These are phyloP conservation scores for Lepus oiostolus DNA, from an alignment of 2,797 vertebrate species.

Conservation along the genomic window DNA sequence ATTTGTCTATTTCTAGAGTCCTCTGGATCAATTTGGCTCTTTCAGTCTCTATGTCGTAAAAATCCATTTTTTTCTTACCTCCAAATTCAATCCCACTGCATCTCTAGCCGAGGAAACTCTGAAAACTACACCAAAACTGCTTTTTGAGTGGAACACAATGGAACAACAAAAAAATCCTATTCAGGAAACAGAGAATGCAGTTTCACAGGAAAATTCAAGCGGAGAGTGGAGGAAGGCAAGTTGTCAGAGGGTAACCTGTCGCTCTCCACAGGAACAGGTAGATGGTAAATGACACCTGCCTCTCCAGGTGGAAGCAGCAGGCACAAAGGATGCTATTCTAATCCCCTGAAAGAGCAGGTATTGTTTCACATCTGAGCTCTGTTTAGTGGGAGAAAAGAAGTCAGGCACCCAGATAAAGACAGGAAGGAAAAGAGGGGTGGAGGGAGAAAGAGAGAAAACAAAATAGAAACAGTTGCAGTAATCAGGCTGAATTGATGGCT, in stretches of 20 bases:
- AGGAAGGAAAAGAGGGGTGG: neutral
- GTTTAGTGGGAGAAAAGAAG: neutral
- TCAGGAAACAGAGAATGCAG: neutral
- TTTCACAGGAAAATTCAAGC: neutral
- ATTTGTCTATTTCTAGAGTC: neutral
- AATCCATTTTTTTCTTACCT: neutral
- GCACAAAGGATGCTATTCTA: neutral
- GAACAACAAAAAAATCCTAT: neutral
- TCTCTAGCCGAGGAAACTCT: neutral
- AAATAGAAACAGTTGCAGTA: neutral
- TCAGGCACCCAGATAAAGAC: neutral
- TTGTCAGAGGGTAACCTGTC: neutral
- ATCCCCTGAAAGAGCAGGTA: neutral
- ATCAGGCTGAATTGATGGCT: neutral
- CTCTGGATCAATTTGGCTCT: neutral
- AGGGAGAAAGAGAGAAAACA: neutral
- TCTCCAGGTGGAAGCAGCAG: neutral
- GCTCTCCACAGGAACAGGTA: neutral
- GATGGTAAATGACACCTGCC: neutral
- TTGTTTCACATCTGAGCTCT: neutral
- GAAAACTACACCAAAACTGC: neutral
- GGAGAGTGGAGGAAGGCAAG: neutral
- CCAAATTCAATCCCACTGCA: neutral
- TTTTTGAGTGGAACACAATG: conserved; percentile 2
- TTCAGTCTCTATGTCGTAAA: neutral